phyloP scores from a whole-genome alignment of 2,797 vertebrate species.

The Sebastes hopkinsi region DNA sequence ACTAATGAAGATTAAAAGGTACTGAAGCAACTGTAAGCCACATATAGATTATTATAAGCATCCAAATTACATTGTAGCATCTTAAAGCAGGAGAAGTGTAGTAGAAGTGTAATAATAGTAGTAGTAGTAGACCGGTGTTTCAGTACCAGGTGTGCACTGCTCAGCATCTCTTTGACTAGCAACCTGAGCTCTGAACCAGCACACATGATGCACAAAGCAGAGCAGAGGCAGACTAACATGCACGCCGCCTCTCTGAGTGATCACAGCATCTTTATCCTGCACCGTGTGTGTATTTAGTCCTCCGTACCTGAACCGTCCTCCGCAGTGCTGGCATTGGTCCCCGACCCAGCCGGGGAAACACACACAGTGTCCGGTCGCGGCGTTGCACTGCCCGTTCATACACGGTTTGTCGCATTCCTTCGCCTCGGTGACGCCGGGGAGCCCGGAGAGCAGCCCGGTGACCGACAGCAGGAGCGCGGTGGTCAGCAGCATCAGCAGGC shows the following conservation, averaged over 20 bases:
- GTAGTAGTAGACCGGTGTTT: no score
- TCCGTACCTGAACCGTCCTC: constrained; percentile 92
- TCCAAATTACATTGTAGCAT: no score
- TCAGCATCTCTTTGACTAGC: background rate
- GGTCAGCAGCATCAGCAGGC: constrained; percentile 65
- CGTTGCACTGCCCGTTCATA: constrained; percentile 91
- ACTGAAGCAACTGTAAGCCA: no score
- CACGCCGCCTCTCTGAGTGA: background rate
- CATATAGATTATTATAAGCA: background rate
- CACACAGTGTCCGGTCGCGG: constrained; percentile 87
- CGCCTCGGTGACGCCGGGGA: constrained; percentile 75
- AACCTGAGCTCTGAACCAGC: background rate
- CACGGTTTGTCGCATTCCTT: constrained; percentile 95
- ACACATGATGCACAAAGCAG: background rate
- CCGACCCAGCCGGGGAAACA: constrained; percentile 94
- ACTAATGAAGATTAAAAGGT: no score
- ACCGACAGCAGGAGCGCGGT: constrained; percentile 71
- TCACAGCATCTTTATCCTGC: background rate
- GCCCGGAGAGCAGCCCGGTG: constrained; percentile 66
- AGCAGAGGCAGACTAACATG: background rate
- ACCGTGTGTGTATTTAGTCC: background rate
- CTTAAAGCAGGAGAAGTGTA: no score
- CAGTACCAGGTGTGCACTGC: no score
- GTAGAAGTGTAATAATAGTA: no score
- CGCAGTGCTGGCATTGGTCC: constrained; percentile 99